Evolutionary conservation across 2,888 invertebrate species (phyloP).

Genomic region (Amphipyra berbera): DNA sequence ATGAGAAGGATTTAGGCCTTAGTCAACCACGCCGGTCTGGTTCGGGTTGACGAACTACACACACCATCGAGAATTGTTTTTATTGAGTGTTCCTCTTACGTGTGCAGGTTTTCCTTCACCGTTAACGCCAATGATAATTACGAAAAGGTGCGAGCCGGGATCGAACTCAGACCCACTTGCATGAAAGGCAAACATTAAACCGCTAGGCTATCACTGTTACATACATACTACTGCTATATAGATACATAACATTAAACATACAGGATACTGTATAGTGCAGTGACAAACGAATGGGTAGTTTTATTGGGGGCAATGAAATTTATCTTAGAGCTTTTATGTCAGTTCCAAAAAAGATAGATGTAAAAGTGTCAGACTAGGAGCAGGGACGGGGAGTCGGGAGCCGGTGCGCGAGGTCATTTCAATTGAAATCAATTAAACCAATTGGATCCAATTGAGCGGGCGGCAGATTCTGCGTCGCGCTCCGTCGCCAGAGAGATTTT

Average conservation of each 20-base stretch:
- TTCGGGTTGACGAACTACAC: too few species aligned
- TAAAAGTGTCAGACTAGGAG: conserved; percentile 88
- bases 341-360: conserved; percentile 89
- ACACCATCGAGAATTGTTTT: too few species aligned
- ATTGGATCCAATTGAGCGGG: conserved; percentile 88
- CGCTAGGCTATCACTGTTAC: neutral
- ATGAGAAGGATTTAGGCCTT: too few species aligned
- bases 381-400: conserved; percentile 79
- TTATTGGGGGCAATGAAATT: conserved; percentile 80
- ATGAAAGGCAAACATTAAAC: too few species aligned
- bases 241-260: conserved; percentile 36
- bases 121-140: too few species aligned
- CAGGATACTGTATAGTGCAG: conserved; percentile 51
- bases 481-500: conserved; percentile 87
- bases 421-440: conserved; percentile 89
- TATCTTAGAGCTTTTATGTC: conserved; percentile 84
- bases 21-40: too few species aligned
- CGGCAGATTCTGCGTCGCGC: conserved; percentile 88
- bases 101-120: too few species aligned
- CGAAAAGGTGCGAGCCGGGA: neutral
- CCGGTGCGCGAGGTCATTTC: conserved; percentile 89
- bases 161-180: too few species aligned
- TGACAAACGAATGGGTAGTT: conserved; percentile 62
- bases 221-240: conserved; percentile 10
- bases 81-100: too few species aligned